Percentiles rank a stretch among this genome's conserved stretches.
Evolutionary conservation across 1,140 invertebrate genomes (phyloP).

Genomic region (Solenopsis invicta): DNA sequence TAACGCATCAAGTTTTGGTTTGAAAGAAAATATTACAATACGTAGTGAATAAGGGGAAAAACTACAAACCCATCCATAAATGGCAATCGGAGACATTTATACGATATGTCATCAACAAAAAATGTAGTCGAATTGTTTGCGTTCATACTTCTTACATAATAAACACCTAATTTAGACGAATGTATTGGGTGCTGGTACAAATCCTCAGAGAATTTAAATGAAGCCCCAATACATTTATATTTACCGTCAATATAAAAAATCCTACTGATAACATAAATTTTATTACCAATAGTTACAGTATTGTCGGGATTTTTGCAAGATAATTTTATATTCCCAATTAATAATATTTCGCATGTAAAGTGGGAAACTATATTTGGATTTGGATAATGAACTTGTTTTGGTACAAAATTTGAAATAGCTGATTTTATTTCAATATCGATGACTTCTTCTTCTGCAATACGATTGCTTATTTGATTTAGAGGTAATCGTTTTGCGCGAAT

Average conservation of each 20-base stretch:
- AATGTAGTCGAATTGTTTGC: not conserved
- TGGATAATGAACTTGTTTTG: not conserved
- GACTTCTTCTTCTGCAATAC: conserved; percentile 8
- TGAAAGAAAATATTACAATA: not conserved
- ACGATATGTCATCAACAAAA: not conserved
- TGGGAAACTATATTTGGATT: not conserved
- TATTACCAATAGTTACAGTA: not conserved
- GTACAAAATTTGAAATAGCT: not conserved
- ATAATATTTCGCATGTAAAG: not conserved
- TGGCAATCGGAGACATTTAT: not conserved
- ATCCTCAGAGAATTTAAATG: not conserved
- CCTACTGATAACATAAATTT: conserved; percentile 1
- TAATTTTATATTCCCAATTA: not conserved
- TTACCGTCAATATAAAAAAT: not conserved
- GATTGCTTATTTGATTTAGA: not conserved
- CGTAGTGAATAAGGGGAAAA: conserved; percentile 1
- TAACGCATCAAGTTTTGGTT: not conserved
- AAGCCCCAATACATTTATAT: conserved; percentile 10
- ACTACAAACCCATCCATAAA: not conserved
- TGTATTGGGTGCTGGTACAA: not conserved
- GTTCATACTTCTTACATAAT: not conserved
- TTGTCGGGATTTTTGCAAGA: conserved; percentile 2
- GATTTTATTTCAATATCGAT: not conserved
- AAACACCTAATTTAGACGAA: conserved; percentile 10
- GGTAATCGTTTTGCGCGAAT: conserved; percentile 5